A percentile compares a stretch with the other conserved stretches of the same genome.
Conservation (phyloP, 2,797 vertebrate genomes). For the Nannoperca obscura region DNA sequence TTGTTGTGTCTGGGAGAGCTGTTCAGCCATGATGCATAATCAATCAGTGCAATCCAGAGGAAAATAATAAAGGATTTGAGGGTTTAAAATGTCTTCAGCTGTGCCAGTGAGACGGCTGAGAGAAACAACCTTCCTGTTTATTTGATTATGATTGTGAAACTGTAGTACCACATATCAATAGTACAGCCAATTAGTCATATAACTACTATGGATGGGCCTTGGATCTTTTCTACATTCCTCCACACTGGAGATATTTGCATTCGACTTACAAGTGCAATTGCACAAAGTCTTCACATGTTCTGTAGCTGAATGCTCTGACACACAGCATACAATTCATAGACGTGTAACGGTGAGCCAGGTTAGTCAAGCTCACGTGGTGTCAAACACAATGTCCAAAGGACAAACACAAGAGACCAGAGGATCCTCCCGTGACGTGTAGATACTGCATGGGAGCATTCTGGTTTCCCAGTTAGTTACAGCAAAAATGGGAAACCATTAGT, state of each 20-base stretch:
- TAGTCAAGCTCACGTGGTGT: too few relatives aligned
- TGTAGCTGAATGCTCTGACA: not conserved
- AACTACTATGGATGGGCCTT: not conserved
- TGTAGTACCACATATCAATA: not conserved
- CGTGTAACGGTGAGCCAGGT: too few relatives aligned
- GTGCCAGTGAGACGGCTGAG: not conserved
- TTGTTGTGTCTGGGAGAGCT: conserved; percentile 36
- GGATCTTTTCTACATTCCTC: not conserved
- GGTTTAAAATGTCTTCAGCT: not conserved
- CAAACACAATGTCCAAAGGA: too few relatives aligned
- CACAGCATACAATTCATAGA: conserved; percentile 13
- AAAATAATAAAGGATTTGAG: not conserved
- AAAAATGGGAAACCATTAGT: too few relatives aligned
- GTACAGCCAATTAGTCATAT: not conserved
- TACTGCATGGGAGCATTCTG: too few relatives aligned
- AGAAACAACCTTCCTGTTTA: not conserved
- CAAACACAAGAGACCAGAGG: too few relatives aligned
- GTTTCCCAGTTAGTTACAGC: too few relatives aligned
- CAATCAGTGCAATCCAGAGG: conserved; percentile 13
- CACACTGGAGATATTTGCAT: not conserved
- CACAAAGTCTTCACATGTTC: not conserved
- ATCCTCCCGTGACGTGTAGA: too few relatives aligned
- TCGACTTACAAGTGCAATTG: not conserved
- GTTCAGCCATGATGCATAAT: conserved; percentile 28
- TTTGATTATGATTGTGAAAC: not conserved